Evolutionary conservation across 2,888 invertebrate species (phyloP), one percentile per base, ranked within the genome.

Genomic region (Drosophila fulvimacula): DNA sequence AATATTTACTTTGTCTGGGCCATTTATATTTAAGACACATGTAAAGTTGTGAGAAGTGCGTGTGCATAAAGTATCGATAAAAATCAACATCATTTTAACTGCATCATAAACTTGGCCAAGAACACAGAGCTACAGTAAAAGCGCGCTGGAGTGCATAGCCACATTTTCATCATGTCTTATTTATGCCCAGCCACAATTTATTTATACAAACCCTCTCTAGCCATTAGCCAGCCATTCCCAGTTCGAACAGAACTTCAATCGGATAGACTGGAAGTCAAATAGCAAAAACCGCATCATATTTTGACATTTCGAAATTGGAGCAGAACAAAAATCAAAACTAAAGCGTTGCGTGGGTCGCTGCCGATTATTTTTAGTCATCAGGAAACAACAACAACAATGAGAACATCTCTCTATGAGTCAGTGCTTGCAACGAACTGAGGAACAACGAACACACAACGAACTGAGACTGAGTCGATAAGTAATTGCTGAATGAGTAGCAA

Each of bases 331-430:
- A 32, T 48, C 39, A 44, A 58, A 76, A 41, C 13, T 21, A 61
- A 58, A 66, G 56, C 89, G 79, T 76, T 88, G 89, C 86, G 89
- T 86, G 86, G 86, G 89, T 88, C 89, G 85, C 36, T 57, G 21
- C 34, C 39, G 62, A 42, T 49, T 82, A 77, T 82, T 82, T 88
- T 69, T 82, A 82, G 72, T 71, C 69, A 60, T 61, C 77, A 85
- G 74, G 80, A 82, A 85, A 17, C 60, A 62, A 27, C 30, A 55
- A 42, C 38, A 84, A 57, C 27, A 61, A 62, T 24, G n/a, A 39
- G 21, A 24, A 34, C 44, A 44, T 24, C n/a, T 19, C 41, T 42
- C 27, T 61, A 64, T 80, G 66, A 53, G 39, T 68, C 67, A 71
- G 42, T 52, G 65, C 66, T 64, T 62, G 53, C 44, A 56, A 46